Percentiles rank a stretch among this genome's conserved stretches.
phyloP scores from a whole-genome alignment of 2,888 invertebrate genomes.

The Calameuta pallipes region DNA sequence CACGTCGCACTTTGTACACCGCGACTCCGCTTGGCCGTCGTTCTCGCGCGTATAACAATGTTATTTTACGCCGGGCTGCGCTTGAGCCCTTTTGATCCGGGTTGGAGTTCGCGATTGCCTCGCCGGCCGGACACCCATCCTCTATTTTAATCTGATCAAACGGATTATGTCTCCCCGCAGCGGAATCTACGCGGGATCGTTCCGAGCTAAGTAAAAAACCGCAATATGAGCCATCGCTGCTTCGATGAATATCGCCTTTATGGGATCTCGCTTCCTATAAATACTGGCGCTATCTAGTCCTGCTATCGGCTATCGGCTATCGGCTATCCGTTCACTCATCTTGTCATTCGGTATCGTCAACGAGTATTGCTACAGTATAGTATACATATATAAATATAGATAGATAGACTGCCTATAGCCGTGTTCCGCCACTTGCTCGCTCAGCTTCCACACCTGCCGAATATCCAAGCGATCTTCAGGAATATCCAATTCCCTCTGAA shows the following conservation, averaged over 20 bases:
- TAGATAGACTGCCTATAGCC: too few relatives aligned
- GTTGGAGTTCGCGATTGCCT: constrained; percentile 37
- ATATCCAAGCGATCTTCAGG: too few relatives aligned
- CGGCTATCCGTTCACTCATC: constrained; percentile 6
- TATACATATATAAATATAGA: too few relatives aligned
- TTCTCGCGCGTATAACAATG: constrained; percentile 58
- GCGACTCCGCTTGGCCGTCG: constrained; percentile 12
- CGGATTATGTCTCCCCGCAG: constrained; percentile 58
- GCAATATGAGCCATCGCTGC: constrained; percentile 19
- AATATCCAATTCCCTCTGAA: too few relatives aligned
- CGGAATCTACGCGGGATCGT: too few relatives aligned
- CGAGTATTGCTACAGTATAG: too few relatives aligned
- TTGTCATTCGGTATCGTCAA: too few relatives aligned
- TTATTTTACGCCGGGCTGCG: constrained; percentile 65
- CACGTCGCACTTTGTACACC: not conserved
- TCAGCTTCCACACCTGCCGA: not conserved
- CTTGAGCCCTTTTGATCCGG: constrained; percentile 66
- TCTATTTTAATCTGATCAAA: constrained; percentile 63
- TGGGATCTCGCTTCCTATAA: constrained; percentile 15
- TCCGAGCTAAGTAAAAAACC: constrained; percentile 22
- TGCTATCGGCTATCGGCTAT: constrained; percentile 2
- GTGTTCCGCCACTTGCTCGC: too few relatives aligned
- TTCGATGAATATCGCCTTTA: not conserved
- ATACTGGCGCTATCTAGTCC: constrained; percentile 16
- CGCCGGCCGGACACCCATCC: constrained; percentile 29